phyloP scores from a whole-genome alignment of 2,888 invertebrate species.

The Melinopterus prodromus region DNA sequence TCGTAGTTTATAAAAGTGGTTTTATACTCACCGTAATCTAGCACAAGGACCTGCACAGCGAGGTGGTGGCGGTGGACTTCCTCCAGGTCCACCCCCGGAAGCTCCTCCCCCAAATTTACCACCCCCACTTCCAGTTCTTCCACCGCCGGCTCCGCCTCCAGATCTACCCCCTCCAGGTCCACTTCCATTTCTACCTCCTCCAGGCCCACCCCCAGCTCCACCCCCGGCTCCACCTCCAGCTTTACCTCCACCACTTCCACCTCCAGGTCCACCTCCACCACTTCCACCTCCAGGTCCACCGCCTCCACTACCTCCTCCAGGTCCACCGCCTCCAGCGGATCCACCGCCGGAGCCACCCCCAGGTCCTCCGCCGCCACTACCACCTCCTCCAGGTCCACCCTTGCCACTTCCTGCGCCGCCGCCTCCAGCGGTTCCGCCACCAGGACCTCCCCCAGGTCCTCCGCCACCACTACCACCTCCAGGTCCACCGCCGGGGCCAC shows the following conservation, averaged over 20 bases:
- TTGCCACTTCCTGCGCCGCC: background rate
- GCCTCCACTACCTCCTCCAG: slow-evolving; percentile 4
- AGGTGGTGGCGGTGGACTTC: background rate
- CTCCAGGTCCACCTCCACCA: slow-evolving; percentile 61
- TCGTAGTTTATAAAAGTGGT: background rate
- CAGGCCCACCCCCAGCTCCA: slow-evolving; percentile 10
- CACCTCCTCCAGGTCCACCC: background rate
- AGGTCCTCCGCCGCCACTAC: background rate
- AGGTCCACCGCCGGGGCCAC: background rate
- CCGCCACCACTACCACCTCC: background rate
- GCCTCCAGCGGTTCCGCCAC: background rate
- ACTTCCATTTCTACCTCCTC: background rate
- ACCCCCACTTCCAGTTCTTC: background rate
- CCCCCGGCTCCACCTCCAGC: slow-evolving; percentile 28
- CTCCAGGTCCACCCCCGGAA: background rate
- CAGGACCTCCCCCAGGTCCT: background rate
- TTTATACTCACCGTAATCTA: background rate
- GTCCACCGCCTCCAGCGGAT: slow-evolving; percentile 7
- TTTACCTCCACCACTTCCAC: slow-evolving; percentile 61
- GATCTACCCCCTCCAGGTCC: background rate
- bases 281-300: slow-evolving; percentile 47
- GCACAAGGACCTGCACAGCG: background rate
- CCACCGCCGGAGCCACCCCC: background rate
- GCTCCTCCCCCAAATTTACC: background rate
- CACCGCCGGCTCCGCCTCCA: background rate